Evolutionary conservation across 2,797 vertebrate species (phyloP), one percentile per base, ranked within the genome.

Genomic region (Poeciliopsis turneri): DNA sequence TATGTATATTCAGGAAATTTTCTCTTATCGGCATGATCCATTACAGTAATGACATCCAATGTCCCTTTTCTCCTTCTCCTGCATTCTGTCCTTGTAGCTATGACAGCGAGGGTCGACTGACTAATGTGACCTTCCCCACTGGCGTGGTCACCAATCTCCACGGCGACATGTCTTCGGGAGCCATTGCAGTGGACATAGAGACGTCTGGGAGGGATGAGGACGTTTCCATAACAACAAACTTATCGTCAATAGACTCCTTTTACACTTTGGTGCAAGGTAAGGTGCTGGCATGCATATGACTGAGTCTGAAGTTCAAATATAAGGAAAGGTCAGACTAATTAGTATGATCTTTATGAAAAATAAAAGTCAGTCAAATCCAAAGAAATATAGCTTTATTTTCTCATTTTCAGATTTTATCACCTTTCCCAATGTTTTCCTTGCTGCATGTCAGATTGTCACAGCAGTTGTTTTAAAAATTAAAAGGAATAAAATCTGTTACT

Each of bases 211-310:
- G 97, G 81, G 98, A 99, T 10, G 98, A 99, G 78, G 98, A 98
- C 4, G 97, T 99, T 92, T 99, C 97, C 94, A 99, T 99, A 92
- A 99, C 97, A 86, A 99, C 98, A 71, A 99, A 99, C 76, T 88
- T 99, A 84, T 99, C 98, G 43, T 99, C 98, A 1, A 96, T 99
- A 15, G 97, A 99, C 93, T 98, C 98, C 6, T 99, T 98, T 95
- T 99, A 99, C 92, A 99, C 97, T 33, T 96, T 99, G 90, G 97
- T 99, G 81, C 98, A 99, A 95, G 98, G 98, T 99, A 96, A 84
- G 84, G 8, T 49, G 18, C 45, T 68, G 18, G 30, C 47, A 41
- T 5, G 76, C 20, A 1, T 53, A 5, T 47, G 41, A 18, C 30
- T 28, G 39, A 80, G 68, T 45, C 15, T 25, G 36, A 41, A 68